phyloP scores from a whole-genome alignment of 1,140 invertebrate species.

The Bactericera cockerelli region DNA sequence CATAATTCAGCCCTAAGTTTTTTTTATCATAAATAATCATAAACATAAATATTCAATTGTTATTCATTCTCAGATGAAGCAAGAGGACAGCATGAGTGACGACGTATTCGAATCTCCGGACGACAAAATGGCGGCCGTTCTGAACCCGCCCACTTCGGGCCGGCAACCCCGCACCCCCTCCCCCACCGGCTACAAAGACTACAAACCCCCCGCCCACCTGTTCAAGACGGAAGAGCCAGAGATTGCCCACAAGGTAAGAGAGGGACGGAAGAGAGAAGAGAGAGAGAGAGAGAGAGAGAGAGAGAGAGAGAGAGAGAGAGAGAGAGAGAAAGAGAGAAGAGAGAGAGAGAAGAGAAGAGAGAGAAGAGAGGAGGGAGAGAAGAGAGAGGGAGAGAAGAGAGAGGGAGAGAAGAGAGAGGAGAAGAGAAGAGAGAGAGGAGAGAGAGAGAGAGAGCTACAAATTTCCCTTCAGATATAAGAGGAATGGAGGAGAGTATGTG shows the following conservation, averaged over 20 bases:
- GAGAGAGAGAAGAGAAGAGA: not conserved
- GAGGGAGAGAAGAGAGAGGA: not conserved
- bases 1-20: too few species aligned
- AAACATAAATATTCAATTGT: conserved; percentile 23
- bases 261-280: not conserved
- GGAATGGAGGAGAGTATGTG: too few species aligned
- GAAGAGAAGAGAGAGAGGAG: conserved; percentile 4
- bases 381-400: not conserved
- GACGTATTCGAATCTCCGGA: conserved; percentile 52
- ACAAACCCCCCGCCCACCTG: conserved; percentile 29
- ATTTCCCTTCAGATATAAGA: not conserved
- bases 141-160: conserved; percentile 27
- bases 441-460: not conserved
- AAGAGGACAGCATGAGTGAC: conserved; percentile 50
- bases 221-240: not conserved
- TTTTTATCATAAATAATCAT: too few species aligned
- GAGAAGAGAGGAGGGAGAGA: not conserved
- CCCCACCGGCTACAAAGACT: conserved; percentile 60
- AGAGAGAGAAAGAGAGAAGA: not conserved
- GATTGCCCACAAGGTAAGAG: too few species aligned
- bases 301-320: not conserved
- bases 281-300: conserved; percentile 1
- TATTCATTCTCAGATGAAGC: conserved; percentile 26
- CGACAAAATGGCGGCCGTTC: conserved; percentile 21
- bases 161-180: conserved; percentile 37